Percentiles rank a stretch among this genome's conserved stretches.
Evolutionary conservation across 2,797 vertebrate species (phyloP).

Genomic region (Xyrichtys novacula): DNA sequence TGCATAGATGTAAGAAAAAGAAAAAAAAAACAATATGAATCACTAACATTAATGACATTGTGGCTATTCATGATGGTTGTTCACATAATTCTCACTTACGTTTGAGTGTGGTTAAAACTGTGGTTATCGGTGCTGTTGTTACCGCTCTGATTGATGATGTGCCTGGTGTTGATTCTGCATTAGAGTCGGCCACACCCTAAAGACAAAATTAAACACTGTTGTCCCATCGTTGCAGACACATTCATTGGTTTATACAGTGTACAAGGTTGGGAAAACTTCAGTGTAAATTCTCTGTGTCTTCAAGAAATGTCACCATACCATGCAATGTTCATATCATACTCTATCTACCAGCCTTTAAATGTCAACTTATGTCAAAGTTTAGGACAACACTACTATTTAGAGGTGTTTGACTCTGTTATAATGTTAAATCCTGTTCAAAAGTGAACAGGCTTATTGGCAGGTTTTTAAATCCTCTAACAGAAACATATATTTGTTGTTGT

Average conservation of each 20-base stretch:
- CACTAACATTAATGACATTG: background rate
- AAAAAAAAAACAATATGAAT: background rate
- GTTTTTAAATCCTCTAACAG: too few relatives aligned
- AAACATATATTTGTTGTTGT: too few relatives aligned
- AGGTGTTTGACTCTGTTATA: background rate
- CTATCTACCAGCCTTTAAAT: background rate
- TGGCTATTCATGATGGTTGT: too few relatives aligned
- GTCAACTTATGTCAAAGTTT: background rate
- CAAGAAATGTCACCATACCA: background rate
- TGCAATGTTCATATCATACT: background rate
- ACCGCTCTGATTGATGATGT: rapidly evolving
- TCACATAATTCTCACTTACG: slow-evolving; percentile 33
- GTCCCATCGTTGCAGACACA: too few relatives aligned
- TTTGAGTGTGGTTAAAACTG: background rate
- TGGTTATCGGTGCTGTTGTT: background rate
- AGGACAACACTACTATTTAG: background rate
- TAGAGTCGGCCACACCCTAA: slow-evolving; percentile 34
- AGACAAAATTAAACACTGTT: slow-evolving; percentile 8
- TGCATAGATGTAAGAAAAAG: too few relatives aligned
- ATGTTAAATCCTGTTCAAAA: background rate
- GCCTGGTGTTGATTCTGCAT: rapidly evolving
- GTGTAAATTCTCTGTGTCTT: background rate
- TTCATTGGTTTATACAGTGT: background rate
- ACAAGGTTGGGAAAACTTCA: background rate
- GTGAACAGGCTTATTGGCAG: too few relatives aligned